Evolutionary conservation across 2,888 invertebrate genomes (phyloP).

Genomic region (Luperina testacea): DNA sequence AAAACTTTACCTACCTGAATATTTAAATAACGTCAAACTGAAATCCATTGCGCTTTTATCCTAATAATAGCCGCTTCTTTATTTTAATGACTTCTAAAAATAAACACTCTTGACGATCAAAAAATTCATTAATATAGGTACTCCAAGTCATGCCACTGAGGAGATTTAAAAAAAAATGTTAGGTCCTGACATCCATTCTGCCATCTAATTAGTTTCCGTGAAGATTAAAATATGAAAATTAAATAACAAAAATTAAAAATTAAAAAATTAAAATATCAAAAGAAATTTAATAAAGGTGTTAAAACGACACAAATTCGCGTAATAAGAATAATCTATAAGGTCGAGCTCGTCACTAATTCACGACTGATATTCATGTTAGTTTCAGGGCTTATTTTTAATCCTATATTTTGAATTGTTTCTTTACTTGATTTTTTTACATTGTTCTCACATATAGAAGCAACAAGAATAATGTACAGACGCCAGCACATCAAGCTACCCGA

Average conservation of each 20-base stretch:
- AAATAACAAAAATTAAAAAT: too few species aligned
- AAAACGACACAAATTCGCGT: constrained; percentile 43
- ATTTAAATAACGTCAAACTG: neutral
- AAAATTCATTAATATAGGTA: constrained; percentile 24
- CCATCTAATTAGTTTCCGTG: constrained; percentile 48
- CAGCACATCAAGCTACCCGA: too few species aligned
- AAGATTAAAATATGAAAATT: constrained; percentile 60
- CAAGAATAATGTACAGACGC: too few species aligned
- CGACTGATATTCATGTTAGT: constrained; percentile 24
- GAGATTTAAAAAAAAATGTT: constrained; percentile 32
- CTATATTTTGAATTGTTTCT: too few species aligned
- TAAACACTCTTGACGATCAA: constrained; percentile 15
- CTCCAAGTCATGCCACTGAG: constrained; percentile 6
- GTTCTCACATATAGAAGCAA: too few species aligned
- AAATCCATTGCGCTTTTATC: neutral
- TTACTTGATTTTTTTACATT: too few species aligned
- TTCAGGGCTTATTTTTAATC: too few species aligned
- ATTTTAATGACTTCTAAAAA: constrained; percentile 1
- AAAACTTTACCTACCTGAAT: constrained; percentile 3
- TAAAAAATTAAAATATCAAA: too few species aligned
- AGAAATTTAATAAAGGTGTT: constrained; percentile 38
- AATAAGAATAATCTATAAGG: constrained; percentile 31
- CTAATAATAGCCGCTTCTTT: constrained; percentile 2
- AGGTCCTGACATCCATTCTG: constrained; percentile 31
- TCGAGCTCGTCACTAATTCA: constrained; percentile 24